Conservation (phyloP, 2,113 vertebrate genomes). For the Nothoprocta perdicaria region DNA sequence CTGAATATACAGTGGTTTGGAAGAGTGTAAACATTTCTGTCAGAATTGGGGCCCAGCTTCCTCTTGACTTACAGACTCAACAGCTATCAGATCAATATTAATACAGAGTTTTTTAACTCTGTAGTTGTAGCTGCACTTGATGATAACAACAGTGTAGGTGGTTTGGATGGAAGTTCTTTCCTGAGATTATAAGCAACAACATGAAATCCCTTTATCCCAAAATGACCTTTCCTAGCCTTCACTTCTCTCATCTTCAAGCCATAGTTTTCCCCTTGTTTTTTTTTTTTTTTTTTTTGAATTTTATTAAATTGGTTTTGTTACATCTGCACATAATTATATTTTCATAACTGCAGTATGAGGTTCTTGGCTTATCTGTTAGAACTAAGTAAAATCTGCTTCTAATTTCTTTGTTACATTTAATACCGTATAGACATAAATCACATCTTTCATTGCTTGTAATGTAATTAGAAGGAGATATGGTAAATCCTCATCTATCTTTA, state of each 20-base stretch:
- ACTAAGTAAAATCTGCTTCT: neutral
- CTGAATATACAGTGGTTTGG: neutral
- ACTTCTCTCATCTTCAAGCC: neutral
- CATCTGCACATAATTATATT: neutral
- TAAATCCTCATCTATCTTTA: neutral
- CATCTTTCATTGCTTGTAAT: neutral
- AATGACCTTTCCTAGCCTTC: neutral
- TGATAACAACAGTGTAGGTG: neutral
- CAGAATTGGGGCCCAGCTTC: neutral
- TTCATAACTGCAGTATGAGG: neutral
- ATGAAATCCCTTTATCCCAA: neutral
- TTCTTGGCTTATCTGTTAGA: neutral
- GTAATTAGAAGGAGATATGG: neutral
- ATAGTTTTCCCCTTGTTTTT: neutral
- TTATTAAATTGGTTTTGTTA: neutral
- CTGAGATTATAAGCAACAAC: neutral
- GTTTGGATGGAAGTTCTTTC: neutral
- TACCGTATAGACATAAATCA: neutral
- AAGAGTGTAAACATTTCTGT: neutral
- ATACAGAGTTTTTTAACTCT: neutral
- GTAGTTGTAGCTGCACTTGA: neutral
- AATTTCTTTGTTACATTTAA: neutral
- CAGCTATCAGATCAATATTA: neutral
- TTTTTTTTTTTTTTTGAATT: neutral
- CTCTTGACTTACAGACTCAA: neutral